Evolutionary conservation across 2,888 invertebrate species (phyloP).

Genomic region (Oligia latruncula): DNA sequence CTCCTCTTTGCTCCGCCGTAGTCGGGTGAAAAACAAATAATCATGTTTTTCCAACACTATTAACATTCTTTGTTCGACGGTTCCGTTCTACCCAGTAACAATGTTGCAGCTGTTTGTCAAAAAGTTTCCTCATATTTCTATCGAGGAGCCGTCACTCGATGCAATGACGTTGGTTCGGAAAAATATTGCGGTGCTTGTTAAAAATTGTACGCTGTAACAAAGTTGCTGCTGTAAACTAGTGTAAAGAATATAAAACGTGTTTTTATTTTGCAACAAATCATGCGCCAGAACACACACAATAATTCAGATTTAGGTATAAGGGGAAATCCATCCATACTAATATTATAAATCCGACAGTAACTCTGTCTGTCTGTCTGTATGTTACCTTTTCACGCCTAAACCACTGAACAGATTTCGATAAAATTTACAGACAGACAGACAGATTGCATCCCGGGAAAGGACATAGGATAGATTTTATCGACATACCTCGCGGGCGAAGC

Average conservation of each 20-base stretch:
- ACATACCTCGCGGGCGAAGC: too few species aligned
- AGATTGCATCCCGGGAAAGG: too few species aligned
- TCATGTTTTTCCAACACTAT: background rate
- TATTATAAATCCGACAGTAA: too few species aligned
- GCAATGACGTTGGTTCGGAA: background rate
- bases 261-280: background rate
- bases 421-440: too few species aligned
- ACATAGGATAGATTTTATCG: too few species aligned
- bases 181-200: slow-evolving; percentile 14
- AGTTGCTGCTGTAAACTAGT: background rate
- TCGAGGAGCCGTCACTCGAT: background rate
- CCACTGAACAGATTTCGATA: too few species aligned
- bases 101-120: background rate
- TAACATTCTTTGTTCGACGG: background rate
- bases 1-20: too few species aligned
- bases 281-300: background rate
- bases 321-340: too few species aligned
- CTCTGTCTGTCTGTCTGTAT: too few species aligned
- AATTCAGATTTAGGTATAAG: background rate
- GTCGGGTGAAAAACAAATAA: background rate
- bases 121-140: slow-evolving; percentile 2
- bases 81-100: background rate
- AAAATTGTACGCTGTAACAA: slow-evolving; percentile 1
- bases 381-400: too few species aligned
- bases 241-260: background rate